These are phyloP conservation scores for Callyntrura sp. DNA, from an alignment of 2,888 invertebrate species.

Conservation along the genomic window DNA sequence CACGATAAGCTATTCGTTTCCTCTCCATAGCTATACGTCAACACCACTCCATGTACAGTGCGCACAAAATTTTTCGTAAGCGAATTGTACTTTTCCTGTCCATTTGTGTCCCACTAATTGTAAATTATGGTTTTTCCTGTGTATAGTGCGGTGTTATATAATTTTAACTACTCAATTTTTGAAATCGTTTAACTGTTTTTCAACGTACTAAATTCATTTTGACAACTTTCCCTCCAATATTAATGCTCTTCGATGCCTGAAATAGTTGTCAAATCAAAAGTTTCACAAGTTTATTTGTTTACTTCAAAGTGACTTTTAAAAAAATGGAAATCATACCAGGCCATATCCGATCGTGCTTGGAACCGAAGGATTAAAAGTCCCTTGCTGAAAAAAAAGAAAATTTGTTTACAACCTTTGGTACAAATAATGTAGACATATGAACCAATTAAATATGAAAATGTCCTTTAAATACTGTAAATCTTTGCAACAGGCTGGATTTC, in stretches of 20 bases:
- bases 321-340: neutral
- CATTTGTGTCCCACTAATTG: conserved; percentile 40
- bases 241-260: conserved; percentile 24
- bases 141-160: too few species aligned
- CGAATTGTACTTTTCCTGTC: conserved; percentile 24
- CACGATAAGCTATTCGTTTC: neutral
- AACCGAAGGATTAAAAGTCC: conserved; percentile 5
- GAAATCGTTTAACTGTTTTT: neutral
- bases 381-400: neutral
- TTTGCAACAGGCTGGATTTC: conserved; percentile 28
- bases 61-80: conserved; percentile 41
- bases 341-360: conserved; percentile 41
- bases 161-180: neutral
- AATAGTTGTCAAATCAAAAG: neutral
- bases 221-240: conserved; percentile 19
- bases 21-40: conserved; percentile 5
- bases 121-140: too few species aligned
- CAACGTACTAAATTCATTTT: conserved; percentile 16
- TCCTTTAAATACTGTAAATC: conserved; percentile 36
- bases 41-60: conserved; percentile 15
- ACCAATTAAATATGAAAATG: too few species aligned
- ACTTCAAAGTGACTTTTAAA: too few species aligned
- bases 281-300: too few species aligned
- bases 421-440: too few species aligned
- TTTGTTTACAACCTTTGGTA: too few species aligned